Percentiles rank a stretch among this genome's conserved stretches.
phyloP scores from a whole-genome alignment of 2,113 vertebrate species.

The Nettapus auritus region DNA sequence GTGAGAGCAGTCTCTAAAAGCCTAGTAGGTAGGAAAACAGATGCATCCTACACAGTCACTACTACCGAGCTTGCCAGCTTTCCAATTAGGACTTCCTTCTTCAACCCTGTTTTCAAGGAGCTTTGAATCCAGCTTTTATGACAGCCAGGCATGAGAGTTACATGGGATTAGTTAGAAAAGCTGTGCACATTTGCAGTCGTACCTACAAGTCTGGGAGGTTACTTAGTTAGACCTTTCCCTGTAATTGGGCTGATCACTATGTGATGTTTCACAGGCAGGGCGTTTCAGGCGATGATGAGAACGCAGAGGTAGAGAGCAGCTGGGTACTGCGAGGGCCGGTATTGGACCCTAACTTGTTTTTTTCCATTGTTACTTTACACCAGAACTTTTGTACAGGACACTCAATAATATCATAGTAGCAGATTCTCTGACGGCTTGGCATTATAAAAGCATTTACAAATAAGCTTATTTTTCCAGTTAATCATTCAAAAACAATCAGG shows the following conservation, averaged over 20 bases:
- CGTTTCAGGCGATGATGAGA: not conserved
- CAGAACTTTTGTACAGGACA: constrained; percentile 85
- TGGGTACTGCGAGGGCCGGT: not conserved
- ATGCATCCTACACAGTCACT: not conserved
- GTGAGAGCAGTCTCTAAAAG: not conserved
- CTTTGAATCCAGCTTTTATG: not conserved
- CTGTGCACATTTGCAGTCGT: not conserved
- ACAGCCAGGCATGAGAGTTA: not conserved
- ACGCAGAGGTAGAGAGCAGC: not conserved
- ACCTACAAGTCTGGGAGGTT: not conserved
- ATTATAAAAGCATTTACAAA: constrained; percentile 83
- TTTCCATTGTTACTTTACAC: constrained; percentile 87
- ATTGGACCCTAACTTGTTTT: constrained; percentile 77
- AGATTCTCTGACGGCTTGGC: constrained; percentile 85
- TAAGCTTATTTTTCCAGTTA: not conserved
- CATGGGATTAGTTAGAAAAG: not conserved
- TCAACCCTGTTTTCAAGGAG: not conserved
- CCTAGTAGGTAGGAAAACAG: not conserved
- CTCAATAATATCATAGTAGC: constrained; percentile 83
- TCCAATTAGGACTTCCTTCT: not conserved
- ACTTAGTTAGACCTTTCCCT: not conserved
- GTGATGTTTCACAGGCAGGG: not conserved
- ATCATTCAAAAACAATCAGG: not conserved
- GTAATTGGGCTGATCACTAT: not conserved
- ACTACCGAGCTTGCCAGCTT: not conserved